Percentiles rank a stretch among this genome's conserved stretches.
Conservation (phyloP, 2,797 vertebrate genomes). For the Artibeus jamaicensis region DNA sequence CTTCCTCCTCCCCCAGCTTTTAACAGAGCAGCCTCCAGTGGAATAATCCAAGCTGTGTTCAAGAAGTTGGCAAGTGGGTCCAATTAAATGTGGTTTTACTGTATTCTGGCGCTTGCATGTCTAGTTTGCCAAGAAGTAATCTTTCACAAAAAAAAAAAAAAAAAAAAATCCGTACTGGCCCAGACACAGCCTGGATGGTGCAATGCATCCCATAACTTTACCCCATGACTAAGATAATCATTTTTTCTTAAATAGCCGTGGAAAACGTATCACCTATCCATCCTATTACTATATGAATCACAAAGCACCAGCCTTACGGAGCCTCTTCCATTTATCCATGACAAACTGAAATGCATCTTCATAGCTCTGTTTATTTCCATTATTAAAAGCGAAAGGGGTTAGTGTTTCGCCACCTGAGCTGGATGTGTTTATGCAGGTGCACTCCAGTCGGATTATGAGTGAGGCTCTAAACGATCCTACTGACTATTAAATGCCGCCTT, state of each 20-base stretch:
- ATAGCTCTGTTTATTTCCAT: slow-evolving; percentile 62
- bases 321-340: slow-evolving; percentile 66
- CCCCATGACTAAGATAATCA: slow-evolving; percentile 77
- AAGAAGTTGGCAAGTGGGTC: slow-evolving; percentile 89
- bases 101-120: slow-evolving; percentile 89
- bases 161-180: slow-evolving; percentile 74
- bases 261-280: slow-evolving; percentile 45
- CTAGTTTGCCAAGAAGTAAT: slow-evolving; percentile 88
- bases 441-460: slow-evolving; percentile 67
- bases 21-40: slow-evolving; percentile 88
- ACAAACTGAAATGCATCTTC: slow-evolving; percentile 48
- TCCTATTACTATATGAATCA: slow-evolving; percentile 57
- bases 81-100: slow-evolving; percentile 90
- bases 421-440: slow-evolving; percentile 73
- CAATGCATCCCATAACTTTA: slow-evolving; percentile 77
- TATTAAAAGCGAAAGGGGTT: slow-evolving; percentile 63
- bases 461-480: slow-evolving; percentile 58
- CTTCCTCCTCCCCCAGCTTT: slow-evolving; percentile 87
- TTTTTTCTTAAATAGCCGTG: slow-evolving; percentile 67
- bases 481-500: slow-evolving; percentile 65
- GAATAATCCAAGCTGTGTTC: slow-evolving; percentile 90
- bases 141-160: slow-evolving; percentile 82
- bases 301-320: slow-evolving; percentile 24
- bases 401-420: slow-evolving; percentile 48
- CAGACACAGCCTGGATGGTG: slow-evolving; percentile 80